phyloP scores from a whole-genome alignment of 2,113 vertebrate species.

The Eretmochelys imbricata region DNA sequence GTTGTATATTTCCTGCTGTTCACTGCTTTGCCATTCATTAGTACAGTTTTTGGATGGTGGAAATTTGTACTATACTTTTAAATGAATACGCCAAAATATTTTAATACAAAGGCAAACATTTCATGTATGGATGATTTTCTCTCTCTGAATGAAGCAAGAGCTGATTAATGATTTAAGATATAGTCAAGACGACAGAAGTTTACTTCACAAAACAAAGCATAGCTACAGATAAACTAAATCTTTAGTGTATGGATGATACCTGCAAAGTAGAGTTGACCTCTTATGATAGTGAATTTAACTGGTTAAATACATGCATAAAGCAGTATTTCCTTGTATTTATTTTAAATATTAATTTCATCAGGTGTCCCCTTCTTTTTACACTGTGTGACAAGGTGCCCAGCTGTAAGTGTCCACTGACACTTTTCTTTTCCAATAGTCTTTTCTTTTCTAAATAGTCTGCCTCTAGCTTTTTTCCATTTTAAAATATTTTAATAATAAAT shows the following conservation, averaged over 20 bases:
- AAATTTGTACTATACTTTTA: not conserved
- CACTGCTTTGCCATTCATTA: not conserved
- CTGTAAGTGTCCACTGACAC: not conserved
- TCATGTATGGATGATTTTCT: not conserved
- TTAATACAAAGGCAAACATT: not conserved
- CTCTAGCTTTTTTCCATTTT: not conserved
- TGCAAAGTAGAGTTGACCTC: not conserved
- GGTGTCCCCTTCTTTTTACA: not conserved
- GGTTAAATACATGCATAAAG: not conserved
- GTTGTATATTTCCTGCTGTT: not conserved
- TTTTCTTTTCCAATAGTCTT: not conserved
- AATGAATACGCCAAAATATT: not conserved
- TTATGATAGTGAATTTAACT: not conserved
- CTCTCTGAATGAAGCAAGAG: not conserved
- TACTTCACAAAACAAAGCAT: not conserved
- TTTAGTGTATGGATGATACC: accelerated
- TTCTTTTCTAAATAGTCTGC: not conserved
- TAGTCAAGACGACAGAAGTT: not conserved
- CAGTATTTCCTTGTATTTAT: not conserved
- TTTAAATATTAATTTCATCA: not conserved
- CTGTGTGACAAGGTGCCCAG: not conserved
- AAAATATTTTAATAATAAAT: not conserved
- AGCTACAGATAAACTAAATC: not conserved
- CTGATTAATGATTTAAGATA: not conserved
- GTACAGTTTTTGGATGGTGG: not conserved